phyloP scores from a whole-genome alignment of 2,797 vertebrate species.

The Eremophila alpestris region DNA sequence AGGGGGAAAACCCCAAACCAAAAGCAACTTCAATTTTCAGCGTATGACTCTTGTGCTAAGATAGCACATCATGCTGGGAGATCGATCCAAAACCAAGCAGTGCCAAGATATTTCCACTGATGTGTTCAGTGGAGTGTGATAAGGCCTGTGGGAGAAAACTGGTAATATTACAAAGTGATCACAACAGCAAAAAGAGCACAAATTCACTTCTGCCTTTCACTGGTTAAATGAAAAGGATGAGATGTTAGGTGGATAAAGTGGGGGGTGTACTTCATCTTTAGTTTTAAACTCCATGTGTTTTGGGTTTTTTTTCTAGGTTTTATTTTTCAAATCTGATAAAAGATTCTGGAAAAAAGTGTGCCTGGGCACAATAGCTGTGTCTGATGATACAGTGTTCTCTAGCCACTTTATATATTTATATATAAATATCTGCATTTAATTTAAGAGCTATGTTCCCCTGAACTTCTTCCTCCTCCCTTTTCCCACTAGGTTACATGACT shows the following conservation, averaged over 20 bases:
- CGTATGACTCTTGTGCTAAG: fast-evolving
- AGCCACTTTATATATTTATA: not conserved
- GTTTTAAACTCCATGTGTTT: not conserved
- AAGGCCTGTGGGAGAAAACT: not conserved
- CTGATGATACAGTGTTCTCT: not conserved
- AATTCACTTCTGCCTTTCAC: not conserved
- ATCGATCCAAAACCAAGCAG: not conserved
- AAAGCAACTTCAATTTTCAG: not conserved
- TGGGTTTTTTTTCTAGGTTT: fast-evolving
- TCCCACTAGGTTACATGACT: slow-evolving; percentile 24
- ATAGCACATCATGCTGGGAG: not conserved
- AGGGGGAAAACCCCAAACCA: fast-evolving
- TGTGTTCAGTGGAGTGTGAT: not conserved
- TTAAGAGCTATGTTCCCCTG: not conserved
- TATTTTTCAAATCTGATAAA: not conserved
- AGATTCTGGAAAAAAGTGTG: not conserved
- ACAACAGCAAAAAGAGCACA: not conserved
- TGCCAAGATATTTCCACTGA: not conserved
- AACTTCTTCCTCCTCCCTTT: not conserved
- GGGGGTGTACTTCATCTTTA: not conserved
- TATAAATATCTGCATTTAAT: not conserved
- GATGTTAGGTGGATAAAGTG: not conserved
- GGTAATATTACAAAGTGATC: not conserved
- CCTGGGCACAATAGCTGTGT: not conserved
- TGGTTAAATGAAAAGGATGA: not conserved